Evolutionary conservation across 2,113 vertebrate species (phyloP), one percentile per base, ranked within the genome.

Genomic region (Campylomormyrus tamandua): DNA sequence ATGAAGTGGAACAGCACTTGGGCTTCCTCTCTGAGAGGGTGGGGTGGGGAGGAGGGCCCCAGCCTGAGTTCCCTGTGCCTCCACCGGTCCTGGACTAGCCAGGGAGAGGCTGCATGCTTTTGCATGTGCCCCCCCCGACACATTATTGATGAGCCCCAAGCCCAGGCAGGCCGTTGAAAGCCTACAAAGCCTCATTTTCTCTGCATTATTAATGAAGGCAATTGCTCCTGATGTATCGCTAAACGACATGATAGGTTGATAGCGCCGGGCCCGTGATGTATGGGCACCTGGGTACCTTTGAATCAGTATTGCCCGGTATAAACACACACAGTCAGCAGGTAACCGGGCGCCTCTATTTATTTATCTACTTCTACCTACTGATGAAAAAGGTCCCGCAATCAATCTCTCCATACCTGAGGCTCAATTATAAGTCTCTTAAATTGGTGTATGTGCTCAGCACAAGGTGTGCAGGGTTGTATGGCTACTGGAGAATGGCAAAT

Each of bases 31-130:
- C 35, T 80, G 35, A 35, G 31, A 31, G 35, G 31, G 35, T 19
- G 74, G 70, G 70, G 3, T n/a, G n/a, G 1, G 42, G 19, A 21
- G 53, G 53, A 56, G 17, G 83, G 3, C 0, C 48, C 83, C 45
- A 46, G 83, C 24, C 83, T 48, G 19, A 17, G 17, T 19, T 24
- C 49, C 27, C 13, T 49, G 27, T 56, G 85, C 88, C 93, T 48
- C 0, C 95, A 94, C 91, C 97, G 96, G 21, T 0, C 96, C 96
- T 96, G 97, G 92, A 87, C 83, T 91, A 89, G 87, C 24, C 91
- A 0, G 92, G 90, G 52, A 88, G 10, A 91, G 91, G 3, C 46
- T 2, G 84, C 70, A n/a, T 11, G 84, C 49, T 91, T 91, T 91
- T 91, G 84, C 45, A 85, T 52, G 74, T 84, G 5, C 74, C 89